Percentiles rank a stretch among this genome's conserved stretches.
Evolutionary conservation across 92 coral and sea anemone species (phyloP).

Genomic region (Plumapathes pennacea): DNA sequence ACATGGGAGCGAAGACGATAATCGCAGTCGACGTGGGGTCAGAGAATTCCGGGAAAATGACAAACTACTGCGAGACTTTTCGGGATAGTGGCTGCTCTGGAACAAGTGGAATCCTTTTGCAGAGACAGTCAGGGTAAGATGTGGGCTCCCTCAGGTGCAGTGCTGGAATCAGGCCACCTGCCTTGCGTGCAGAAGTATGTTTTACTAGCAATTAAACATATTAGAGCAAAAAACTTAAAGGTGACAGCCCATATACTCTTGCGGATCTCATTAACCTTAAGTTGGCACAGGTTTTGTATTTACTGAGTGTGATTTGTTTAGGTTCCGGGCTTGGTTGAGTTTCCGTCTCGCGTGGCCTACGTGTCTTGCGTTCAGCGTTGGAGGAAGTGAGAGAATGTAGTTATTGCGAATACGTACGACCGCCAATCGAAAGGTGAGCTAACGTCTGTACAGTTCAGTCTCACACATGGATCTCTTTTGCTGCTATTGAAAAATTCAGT

Average conservation of each 20-base stretch:
- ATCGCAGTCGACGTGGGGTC: slow-evolving; percentile 99
- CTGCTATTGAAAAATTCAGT: too few relatives aligned
- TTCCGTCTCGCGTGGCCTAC: slow-evolving; percentile 91
- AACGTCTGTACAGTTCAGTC: too few relatives aligned
- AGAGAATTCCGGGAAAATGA: slow-evolving; percentile 82
- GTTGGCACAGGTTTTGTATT: too few relatives aligned
- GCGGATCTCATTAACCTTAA: too few relatives aligned
- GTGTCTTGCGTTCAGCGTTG: slow-evolving; percentile 93
- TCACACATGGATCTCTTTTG: too few relatives aligned
- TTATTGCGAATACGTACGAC: slow-evolving; percentile 95
- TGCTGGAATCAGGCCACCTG: too few relatives aligned
- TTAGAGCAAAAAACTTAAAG: too few relatives aligned
- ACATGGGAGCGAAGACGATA: slow-evolving; percentile 93
- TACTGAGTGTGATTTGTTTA: too few relatives aligned
- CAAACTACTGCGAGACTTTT: slow-evolving; percentile 93
- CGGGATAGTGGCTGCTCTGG: slow-evolving; percentile 99
- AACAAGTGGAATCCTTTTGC: slow-evolving; percentile 99
- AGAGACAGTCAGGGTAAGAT: slow-evolving; percentile 84
- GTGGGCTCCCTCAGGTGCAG: too few relatives aligned
- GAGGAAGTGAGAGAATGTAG: slow-evolving; percentile 88
- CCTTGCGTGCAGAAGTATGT: too few relatives aligned
- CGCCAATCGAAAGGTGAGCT: slow-evolving; percentile 98
- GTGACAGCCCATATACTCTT: too few relatives aligned
- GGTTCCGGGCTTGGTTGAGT: slow-evolving; percentile 97
- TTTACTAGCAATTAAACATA: too few relatives aligned